Base-by-base conservation (phyloP, 2,888 invertebrate genomes). In the Odontothrips loti region DNA sequence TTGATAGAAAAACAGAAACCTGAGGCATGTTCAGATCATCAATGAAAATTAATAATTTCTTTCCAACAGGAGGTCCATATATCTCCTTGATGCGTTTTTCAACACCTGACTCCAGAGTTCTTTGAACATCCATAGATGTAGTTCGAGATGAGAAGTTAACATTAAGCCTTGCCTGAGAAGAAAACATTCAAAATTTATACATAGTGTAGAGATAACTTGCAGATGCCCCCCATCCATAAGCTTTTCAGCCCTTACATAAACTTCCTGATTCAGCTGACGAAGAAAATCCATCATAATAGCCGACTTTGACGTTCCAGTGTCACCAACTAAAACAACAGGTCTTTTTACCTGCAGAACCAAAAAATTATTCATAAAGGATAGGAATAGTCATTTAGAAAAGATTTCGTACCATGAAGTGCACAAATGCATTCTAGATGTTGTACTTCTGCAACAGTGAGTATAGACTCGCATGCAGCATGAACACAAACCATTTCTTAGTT, bases 21-120 rank as follows among this genome's bases (percentile, higher is more conserved):
- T 93, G 91, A 51, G 97, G 97, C 96, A 97, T 97, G 86, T 97
- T 96, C 93, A 97, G 93, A 86, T 98, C 97, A 86, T 98, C 97
- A 84, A 97, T 93, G 86, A 97, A 98, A 83, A 96, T 92, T 63
- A 97, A 90, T 86, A 97, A 90, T 85, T 94, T 93, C 88, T 96
- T 97, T 51, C 97, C 97, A 82, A 95, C 91, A 0, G 96, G 94
- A 58, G 97, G 97, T 0, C 96, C 97, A 86, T 93, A 97, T 6
- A 93, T 92, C 86, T 96, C 95, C 86, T 96, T 96, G 0, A 96
- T 96, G 82, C 96, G 90, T 86, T 96, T 97, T 86, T 97, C 96
- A 0, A 97, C 93, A 0, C 93, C 92, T 0, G 96, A 94, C 87
- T 97, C 97, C 84, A 97, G 88, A 86, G 94, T 95, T 27, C 93